These are phyloP conservation scores for Lagria hirta DNA, from an alignment of 2,888 invertebrate species.

Conservation along the genomic window DNA sequence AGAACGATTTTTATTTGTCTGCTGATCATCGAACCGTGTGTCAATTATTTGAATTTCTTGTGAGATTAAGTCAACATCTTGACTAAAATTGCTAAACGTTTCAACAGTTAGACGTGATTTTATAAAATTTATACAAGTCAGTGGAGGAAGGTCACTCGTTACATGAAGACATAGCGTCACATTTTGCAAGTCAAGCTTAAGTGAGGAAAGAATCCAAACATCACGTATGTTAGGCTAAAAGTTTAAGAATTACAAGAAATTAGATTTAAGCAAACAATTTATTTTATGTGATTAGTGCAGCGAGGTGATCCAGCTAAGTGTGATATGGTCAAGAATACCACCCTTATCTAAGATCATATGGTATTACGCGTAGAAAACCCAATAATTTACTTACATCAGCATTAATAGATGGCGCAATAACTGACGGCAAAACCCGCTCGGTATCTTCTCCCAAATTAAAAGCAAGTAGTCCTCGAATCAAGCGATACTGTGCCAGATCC, in stretches of 20 bases:
- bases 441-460: constrained; percentile 89
- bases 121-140: constrained; percentile 90
- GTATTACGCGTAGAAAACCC: background rate
- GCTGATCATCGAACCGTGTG: constrained; percentile 54
- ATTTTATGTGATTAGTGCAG: background rate
- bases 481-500: constrained; percentile 81
- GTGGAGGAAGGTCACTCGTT: constrained; percentile 61
- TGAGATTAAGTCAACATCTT: constrained; percentile 90
- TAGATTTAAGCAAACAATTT: background rate
- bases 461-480: constrained; percentile 82
- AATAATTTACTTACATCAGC: constrained; percentile 44
- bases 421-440: constrained; percentile 61
- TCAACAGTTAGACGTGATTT: constrained; percentile 85
- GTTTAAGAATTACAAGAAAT: constrained; percentile 7
- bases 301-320: too few relatives aligned
- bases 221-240: constrained; percentile 49
- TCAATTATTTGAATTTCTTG: constrained; percentile 84
- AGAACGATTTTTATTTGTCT: constrained; percentile 67
- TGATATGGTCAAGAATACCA: too few relatives aligned
- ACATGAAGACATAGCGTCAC: constrained; percentile 75
- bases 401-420: constrained; percentile 40
- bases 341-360: too few relatives aligned
- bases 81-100: constrained; percentile 82
- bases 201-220: constrained; percentile 77
- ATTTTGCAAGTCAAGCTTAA: constrained; percentile 81